Conservation (phyloP, 2,888 invertebrate genomes). For the Melanophora roralis region DNA sequence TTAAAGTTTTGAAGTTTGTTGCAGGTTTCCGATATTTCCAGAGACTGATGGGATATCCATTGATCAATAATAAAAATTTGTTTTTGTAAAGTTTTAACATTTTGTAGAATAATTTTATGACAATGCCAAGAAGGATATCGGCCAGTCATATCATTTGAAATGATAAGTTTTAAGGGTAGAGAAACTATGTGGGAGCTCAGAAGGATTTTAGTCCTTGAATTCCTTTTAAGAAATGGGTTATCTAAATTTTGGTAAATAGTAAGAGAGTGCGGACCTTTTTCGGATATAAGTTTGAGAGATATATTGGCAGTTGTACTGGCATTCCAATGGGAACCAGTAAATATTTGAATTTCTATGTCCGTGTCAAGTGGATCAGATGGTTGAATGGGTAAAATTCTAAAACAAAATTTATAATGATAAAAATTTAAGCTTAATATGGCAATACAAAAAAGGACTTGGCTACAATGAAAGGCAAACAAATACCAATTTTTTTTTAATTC, state of each 20-base stretch:
- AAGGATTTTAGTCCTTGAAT: slow-evolving; percentile 40
- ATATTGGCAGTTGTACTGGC: slow-evolving; percentile 66
- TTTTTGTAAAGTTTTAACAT: slow-evolving; percentile 40
- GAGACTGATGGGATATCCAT: slow-evolving; percentile 57
- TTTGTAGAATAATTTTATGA: slow-evolving; percentile 62
- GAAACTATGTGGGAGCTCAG: slow-evolving; percentile 20
- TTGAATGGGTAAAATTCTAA: slow-evolving; percentile 19
- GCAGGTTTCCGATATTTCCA: neutral
- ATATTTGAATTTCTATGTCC: slow-evolving; percentile 50
- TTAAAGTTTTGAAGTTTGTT: neutral
- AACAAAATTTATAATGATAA: neutral
- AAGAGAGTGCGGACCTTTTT: slow-evolving; percentile 22
- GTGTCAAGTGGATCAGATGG: neutral
- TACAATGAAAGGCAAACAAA: slow-evolving; percentile 41
- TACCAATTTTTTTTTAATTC: slow-evolving; percentile 53
- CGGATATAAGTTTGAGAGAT: slow-evolving; percentile 56
- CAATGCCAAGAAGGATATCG: slow-evolving; percentile 69
- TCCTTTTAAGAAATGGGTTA: slow-evolving; percentile 36
- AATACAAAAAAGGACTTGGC: neutral
- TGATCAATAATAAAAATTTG: slow-evolving; percentile 61
- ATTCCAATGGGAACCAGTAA: slow-evolving; percentile 65
- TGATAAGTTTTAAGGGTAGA: slow-evolving; percentile 12
- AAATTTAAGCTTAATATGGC: slow-evolving; percentile 33
- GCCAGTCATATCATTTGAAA: slow-evolving; percentile 66
- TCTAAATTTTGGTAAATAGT: slow-evolving; percentile 56